A percentile compares a stretch with the other conserved stretches of the same genome.
phyloP scores from a whole-genome alignment of 2,888 invertebrate genomes.

The Spodoptera picta region DNA sequence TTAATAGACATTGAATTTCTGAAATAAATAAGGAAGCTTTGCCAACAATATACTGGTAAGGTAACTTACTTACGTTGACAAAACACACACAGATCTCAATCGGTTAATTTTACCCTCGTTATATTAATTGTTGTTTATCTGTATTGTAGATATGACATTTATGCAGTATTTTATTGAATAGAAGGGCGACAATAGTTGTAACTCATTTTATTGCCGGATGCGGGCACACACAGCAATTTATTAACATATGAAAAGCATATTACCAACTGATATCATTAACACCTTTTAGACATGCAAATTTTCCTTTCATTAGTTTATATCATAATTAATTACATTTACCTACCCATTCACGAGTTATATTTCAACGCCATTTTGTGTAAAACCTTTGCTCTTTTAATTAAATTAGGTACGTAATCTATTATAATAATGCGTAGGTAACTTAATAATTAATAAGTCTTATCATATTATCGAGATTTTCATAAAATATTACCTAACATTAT shows the following conservation, averaged over 20 bases:
- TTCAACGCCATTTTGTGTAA: no score
- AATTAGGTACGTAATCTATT: no score
- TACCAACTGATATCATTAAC: slow-evolving; percentile 45
- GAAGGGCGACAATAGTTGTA: slow-evolving; percentile 49
- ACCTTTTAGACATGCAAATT: slow-evolving; percentile 36
- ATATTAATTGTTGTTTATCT: slow-evolving; percentile 41
- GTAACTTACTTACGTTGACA: no score
- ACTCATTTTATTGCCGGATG: slow-evolving; percentile 54
- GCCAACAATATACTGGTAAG: not conserved
- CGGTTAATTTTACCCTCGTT: slow-evolving; percentile 31
- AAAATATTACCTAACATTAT: not conserved
- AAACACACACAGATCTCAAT: slow-evolving; percentile 24
- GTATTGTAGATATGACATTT: slow-evolving; percentile 32
- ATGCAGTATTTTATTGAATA: slow-evolving; percentile 46
- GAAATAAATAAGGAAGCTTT: not conserved
- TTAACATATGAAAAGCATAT: slow-evolving; percentile 45
- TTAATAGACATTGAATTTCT: no score
- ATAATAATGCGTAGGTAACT: no score
- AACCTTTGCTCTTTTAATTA: no score
- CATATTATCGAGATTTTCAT: no score
- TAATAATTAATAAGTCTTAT: no score
- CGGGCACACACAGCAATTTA: slow-evolving; percentile 50
- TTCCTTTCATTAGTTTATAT: slow-evolving; percentile 15
- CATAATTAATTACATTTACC: not conserved
- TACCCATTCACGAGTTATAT: no score